Percentiles rank a stretch among this genome's conserved stretches.
Evolutionary conservation across 2,797 vertebrate genomes (phyloP).

Genomic region (Paguma larvata): DNA sequence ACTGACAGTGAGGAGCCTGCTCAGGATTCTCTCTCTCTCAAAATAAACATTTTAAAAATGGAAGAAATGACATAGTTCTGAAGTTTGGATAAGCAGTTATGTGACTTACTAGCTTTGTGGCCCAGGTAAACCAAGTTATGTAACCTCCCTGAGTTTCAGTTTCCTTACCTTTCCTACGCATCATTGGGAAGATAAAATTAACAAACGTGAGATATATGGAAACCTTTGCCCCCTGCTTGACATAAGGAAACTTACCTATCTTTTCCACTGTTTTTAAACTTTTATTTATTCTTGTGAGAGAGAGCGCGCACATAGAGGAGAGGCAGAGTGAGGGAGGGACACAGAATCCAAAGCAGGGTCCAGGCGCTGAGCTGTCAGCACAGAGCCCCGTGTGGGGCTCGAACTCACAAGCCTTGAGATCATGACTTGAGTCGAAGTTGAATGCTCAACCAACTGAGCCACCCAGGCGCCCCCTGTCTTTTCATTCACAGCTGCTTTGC

Average conservation of each 20-base stretch:
- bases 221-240: background rate
- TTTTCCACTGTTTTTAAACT: background rate
- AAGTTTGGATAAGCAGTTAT: background rate
- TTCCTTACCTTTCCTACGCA: background rate
- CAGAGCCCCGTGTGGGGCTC: too few species aligned
- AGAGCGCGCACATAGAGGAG: too few species aligned
- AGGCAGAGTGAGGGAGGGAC: too few species aligned
- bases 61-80: background rate
- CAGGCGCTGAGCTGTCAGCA: too few species aligned
- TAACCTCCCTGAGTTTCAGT: background rate
- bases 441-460: too few species aligned
- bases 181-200: background rate
- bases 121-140: background rate
- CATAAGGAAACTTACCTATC: background rate
- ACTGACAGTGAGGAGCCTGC: too few species aligned
- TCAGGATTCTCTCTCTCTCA: too few species aligned
- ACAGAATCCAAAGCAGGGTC: too few species aligned
- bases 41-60: background rate
- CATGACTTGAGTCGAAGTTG: too few species aligned
- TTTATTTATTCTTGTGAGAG: too few species aligned
- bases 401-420: too few species aligned
- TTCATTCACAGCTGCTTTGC: background rate
- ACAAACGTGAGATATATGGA: background rate
- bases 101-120: background rate
- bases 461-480: background rate